phyloP scores from a whole-genome alignment of 1,140 invertebrate species.

The Drosophila biarmipes region DNA sequence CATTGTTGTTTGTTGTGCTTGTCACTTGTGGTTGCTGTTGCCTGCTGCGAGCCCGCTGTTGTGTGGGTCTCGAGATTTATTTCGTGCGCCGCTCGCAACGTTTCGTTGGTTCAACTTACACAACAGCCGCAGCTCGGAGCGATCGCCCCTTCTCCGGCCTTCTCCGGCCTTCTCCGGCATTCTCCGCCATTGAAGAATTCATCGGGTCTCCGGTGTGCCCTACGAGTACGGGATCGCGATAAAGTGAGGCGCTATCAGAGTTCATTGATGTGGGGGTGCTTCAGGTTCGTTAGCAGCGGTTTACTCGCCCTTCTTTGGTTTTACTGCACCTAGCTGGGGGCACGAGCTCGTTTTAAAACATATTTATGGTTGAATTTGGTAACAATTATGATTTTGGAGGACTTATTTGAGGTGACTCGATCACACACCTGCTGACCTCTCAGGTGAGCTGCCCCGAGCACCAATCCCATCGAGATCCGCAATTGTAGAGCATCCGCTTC shows the following conservation, averaged over 20 bases:
- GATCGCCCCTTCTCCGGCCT: conserved; percentile 1
- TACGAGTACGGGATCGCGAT: background rate
- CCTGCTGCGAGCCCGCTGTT: conserved; percentile 18
- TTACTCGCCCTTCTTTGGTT: no score
- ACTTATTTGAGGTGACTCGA: background rate
- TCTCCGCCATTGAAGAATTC: conserved; percentile 10
- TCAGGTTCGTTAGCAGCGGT: no score
- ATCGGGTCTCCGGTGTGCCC: conserved; percentile 2
- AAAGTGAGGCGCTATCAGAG: conserved; percentile 3
- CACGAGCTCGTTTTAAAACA: no score
- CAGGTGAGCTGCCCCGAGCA: background rate
- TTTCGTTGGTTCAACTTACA: conserved; percentile 57
- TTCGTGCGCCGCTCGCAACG: conserved; percentile 57
- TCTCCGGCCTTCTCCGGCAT: background rate
- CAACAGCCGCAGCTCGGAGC: conserved; percentile 22
- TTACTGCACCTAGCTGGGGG: no score
- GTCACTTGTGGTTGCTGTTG: conserved; percentile 20
- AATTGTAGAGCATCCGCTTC: conserved; percentile 44
- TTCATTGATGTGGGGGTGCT: conserved; percentile 4
- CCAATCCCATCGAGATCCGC: background rate
- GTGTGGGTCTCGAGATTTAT: conserved; percentile 61
- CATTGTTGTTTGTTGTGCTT: conserved; percentile 41
- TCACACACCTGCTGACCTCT: conserved; percentile 2
- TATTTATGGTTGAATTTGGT: no score
- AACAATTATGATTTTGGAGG: no score